Evolutionary conservation across 2,888 invertebrate genomes (phyloP).

Genomic region (Lasioglossum lativentre): DNA sequence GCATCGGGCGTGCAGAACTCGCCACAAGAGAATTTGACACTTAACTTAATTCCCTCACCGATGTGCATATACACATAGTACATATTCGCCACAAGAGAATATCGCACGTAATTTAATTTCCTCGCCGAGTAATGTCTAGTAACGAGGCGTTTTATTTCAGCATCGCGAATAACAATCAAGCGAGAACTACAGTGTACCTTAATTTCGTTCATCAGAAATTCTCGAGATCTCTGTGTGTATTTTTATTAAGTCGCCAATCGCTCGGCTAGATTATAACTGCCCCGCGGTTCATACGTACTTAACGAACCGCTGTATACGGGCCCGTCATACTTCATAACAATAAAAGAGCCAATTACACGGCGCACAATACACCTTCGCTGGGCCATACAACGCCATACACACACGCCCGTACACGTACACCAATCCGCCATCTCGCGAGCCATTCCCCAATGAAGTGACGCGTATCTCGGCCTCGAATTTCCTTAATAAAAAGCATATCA

Average conservation of each 20-base stretch:
- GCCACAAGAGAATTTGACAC: background rate
- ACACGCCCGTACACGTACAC: background rate
- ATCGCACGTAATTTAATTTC: background rate
- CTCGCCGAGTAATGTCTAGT: background rate
- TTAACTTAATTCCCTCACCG: background rate
- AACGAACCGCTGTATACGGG: background rate
- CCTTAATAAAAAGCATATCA: slow-evolving; percentile 25
- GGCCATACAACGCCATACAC: too few species aligned
- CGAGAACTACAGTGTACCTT: background rate
- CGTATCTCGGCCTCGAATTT: slow-evolving; percentile 5
- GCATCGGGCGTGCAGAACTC: background rate
- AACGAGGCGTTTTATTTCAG: background rate
- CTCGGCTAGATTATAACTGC: background rate
- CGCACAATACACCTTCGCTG: background rate
- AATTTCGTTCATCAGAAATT: background rate
- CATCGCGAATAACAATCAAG: background rate
- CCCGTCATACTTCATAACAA: background rate
- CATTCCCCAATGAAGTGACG: background rate
- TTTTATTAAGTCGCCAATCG: background rate
- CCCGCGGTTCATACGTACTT: background rate
- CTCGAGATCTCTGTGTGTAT: background rate
- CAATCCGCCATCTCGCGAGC: background rate
- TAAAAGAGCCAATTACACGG: slow-evolving; percentile 3
- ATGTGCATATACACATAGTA: background rate
- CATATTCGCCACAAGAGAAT: background rate